Conservation (phyloP, 2,113 vertebrate species). For the Sturnus vulgaris region DNA sequence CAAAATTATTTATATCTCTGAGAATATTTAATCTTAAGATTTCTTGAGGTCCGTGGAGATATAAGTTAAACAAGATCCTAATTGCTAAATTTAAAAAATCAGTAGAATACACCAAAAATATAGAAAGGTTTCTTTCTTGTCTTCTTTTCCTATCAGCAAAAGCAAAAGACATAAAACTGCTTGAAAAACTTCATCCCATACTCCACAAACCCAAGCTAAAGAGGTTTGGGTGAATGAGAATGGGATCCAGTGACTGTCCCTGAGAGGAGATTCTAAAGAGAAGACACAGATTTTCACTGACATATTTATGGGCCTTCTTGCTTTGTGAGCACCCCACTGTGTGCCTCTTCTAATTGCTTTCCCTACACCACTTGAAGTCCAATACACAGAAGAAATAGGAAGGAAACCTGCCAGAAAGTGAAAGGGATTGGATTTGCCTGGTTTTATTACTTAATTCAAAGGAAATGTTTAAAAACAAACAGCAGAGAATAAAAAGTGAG, state of each 20-base stretch:
- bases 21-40: background rate
- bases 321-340: background rate
- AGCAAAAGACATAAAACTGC: background rate
- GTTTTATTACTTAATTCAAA: conserved; percentile 11
- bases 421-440: background rate
- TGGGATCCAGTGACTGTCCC: background rate
- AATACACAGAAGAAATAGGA: background rate
- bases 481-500: background rate
- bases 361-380: background rate
- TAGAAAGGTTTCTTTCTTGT: background rate
- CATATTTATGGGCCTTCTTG: background rate
- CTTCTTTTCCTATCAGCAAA: background rate
- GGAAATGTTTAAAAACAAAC: conserved; percentile 21
- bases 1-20: background rate
- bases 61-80: background rate
- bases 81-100: background rate
- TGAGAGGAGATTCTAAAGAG: background rate
- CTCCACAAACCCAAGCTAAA: background rate
- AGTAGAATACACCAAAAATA: background rate
- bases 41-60: background rate
- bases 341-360: background rate
- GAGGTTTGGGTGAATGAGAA: fast-evolving
- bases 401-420: background rate
- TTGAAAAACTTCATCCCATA: fast-evolving
- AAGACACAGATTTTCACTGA: background rate